phyloP scores from a whole-genome alignment of 2,113 vertebrate species.

The Albula glossodonta region DNA sequence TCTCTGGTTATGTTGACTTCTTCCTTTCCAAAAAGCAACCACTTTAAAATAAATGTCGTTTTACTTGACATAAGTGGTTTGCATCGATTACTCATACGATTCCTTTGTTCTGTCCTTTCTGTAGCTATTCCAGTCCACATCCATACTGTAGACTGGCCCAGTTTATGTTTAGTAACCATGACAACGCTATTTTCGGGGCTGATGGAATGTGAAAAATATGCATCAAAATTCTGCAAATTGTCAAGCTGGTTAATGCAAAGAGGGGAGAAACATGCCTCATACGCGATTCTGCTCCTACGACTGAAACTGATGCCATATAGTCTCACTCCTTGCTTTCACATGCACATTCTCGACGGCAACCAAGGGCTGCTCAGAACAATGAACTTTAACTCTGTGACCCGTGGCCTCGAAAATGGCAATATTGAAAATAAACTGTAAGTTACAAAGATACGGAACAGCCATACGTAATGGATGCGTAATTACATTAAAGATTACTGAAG shows the following conservation, averaged over 20 bases:
- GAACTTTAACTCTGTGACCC: background rate
- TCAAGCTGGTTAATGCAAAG: background rate
- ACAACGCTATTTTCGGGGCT: conserved; percentile 57
- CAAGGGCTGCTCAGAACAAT: background rate
- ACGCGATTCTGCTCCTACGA: background rate
- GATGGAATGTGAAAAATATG: conserved; percentile 46
- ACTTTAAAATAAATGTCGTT: background rate
- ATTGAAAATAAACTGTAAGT: background rate
- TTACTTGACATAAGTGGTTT: background rate
- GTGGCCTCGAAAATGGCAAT: background rate
- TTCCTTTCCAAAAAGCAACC: background rate
- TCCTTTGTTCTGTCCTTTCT: conserved; percentile 68
- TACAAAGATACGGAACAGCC: background rate
- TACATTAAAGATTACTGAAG: background rate
- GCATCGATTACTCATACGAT: conserved; percentile 5
- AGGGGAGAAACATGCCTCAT: background rate
- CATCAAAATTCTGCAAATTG: conserved; percentile 22
- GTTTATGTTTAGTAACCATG: conserved; percentile 81
- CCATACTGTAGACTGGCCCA: conserved; percentile 55
- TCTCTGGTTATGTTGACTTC: background rate
- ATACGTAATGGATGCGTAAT: background rate
- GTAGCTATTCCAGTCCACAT: conserved; percentile 38
- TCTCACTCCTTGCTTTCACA: background rate
- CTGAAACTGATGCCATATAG: background rate
- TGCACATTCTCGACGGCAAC: background rate